Percentiles rank a stretch among this genome's conserved stretches.
These are phyloP conservation scores for Heteronetta atricapilla DNA, from an alignment of 2,113 vertebrate genomes.

Conservation along the genomic window DNA sequence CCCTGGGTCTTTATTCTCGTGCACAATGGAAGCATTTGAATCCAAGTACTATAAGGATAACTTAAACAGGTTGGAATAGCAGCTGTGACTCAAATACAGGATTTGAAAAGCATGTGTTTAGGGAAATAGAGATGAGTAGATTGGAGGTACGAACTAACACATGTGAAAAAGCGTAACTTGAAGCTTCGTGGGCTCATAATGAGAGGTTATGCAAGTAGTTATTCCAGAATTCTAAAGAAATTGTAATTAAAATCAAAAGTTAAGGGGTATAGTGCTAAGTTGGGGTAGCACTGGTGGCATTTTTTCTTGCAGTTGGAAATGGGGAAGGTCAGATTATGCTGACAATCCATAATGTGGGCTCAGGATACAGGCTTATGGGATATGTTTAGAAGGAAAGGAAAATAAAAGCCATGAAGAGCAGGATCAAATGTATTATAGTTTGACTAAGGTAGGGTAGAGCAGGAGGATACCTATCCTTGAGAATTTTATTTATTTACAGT, in stretches of 20 bases:
- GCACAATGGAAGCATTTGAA: neutral
- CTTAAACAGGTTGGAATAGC: conserved; percentile 11
- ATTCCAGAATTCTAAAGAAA: neutral
- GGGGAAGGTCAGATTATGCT: neutral
- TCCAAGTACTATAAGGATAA: neutral
- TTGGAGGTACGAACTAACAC: neutral
- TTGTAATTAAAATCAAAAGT: neutral
- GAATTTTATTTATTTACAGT: neutral
- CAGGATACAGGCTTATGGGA: neutral
- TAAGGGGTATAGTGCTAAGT: neutral
- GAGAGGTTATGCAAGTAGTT: neutral
- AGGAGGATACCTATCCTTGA: neutral
- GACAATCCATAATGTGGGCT: neutral
- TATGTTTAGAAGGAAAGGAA: neutral
- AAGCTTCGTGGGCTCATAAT: neutral
- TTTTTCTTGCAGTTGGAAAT: neutral
- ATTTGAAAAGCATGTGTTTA: neutral
- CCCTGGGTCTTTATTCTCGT: conserved; percentile 5
- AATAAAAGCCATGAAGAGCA: neutral
- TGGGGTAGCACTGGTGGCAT: neutral
- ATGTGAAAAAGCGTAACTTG: neutral
- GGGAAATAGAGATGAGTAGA: neutral
- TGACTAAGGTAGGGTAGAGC: neutral
- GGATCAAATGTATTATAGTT: neutral
- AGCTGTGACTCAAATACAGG: conserved; percentile 4